A percentile compares a stretch with the other conserved stretches of the same genome.
Evolutionary conservation across 2,888 invertebrate species (phyloP).

Genomic region (Noctua janthe): DNA sequence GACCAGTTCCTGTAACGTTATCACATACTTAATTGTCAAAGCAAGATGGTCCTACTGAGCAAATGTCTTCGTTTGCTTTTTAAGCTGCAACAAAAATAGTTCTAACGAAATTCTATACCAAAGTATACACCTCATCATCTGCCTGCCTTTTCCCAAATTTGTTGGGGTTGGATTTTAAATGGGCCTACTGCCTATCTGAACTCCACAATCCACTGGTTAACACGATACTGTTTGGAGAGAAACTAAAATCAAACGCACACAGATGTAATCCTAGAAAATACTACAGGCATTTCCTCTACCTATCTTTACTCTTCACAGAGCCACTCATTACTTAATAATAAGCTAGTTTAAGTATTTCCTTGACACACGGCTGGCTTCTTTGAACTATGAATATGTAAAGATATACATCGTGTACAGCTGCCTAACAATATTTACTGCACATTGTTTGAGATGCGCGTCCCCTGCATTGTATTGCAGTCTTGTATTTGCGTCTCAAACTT

Average conservation of each 20-base stretch:
- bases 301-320: neutral
- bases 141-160: neutral
- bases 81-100: neutral
- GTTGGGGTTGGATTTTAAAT: neutral
- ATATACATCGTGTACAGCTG: slow-evolving; percentile 20
- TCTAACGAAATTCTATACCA: neutral
- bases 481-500: neutral
- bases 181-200: neutral
- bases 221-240: neutral
- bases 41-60: neutral
- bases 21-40: neutral
- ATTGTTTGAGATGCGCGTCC: slow-evolving; percentile 60
- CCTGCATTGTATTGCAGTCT: slow-evolving; percentile 49
- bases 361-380: slow-evolving; percentile 64
- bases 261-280: neutral
- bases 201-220: neutral
- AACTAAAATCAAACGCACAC: neutral
- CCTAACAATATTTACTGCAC: slow-evolving; percentile 60
- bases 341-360: slow-evolving; percentile 61
- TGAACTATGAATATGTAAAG: slow-evolving; percentile 55
- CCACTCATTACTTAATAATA: slow-evolving; percentile 49
- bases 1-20: neutral
- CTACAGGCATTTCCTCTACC: slow-evolving; percentile 10
- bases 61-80: neutral
- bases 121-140: neutral